Conservation (phyloP, 2,888 invertebrate species). For the Epistrophe eligans region DNA sequence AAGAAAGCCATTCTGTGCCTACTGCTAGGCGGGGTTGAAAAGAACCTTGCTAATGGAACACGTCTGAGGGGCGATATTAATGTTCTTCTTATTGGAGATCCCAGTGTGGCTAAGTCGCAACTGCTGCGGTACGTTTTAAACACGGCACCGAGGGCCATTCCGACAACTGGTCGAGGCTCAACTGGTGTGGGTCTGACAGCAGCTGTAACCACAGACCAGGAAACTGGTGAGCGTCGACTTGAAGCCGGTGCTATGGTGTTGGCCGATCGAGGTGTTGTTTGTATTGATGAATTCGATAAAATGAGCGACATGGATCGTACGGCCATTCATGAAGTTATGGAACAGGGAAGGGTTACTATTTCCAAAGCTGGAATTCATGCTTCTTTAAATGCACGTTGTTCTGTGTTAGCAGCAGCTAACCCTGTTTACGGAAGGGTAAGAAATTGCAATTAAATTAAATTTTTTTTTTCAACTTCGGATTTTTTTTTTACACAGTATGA, state of each 20-base stretch:
- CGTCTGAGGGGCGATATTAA: slow-evolving; percentile 95
- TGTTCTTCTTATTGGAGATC: slow-evolving; percentile 97
- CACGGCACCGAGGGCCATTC: slow-evolving; percentile 97
- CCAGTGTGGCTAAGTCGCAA: slow-evolving; percentile 99
- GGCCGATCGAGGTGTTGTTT: slow-evolving; percentile 98
- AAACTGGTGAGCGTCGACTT: slow-evolving; percentile 93
- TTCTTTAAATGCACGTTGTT: slow-evolving; percentile 97
- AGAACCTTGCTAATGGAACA: slow-evolving; percentile 95
- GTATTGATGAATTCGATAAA: slow-evolving; percentile 98
- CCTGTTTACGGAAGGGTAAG: slow-evolving; percentile 97
- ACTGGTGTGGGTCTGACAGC: slow-evolving; percentile 99
- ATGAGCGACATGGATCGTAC: slow-evolving; percentile 99
- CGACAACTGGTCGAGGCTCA: slow-evolving; percentile 98
- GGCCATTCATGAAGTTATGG: slow-evolving; percentile 99
- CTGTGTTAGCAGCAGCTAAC: slow-evolving; percentile 99
- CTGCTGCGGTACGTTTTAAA: slow-evolving; percentile 95
- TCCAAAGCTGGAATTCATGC: slow-evolving; percentile 99
- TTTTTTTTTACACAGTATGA: slow-evolving; percentile 89
- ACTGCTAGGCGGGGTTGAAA: slow-evolving; percentile 97
- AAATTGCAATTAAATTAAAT: slow-evolving; percentile 47
- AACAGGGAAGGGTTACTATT: slow-evolving; percentile 98
- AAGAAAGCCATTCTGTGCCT: slow-evolving; percentile 98
- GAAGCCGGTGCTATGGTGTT: slow-evolving; percentile 99
- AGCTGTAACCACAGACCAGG: slow-evolving; percentile 97
- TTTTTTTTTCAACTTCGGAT: slow-evolving; percentile 77